Evolutionary conservation across 1,140 invertebrate species (phyloP).

Genomic region (Polypedilum pembai): DNA sequence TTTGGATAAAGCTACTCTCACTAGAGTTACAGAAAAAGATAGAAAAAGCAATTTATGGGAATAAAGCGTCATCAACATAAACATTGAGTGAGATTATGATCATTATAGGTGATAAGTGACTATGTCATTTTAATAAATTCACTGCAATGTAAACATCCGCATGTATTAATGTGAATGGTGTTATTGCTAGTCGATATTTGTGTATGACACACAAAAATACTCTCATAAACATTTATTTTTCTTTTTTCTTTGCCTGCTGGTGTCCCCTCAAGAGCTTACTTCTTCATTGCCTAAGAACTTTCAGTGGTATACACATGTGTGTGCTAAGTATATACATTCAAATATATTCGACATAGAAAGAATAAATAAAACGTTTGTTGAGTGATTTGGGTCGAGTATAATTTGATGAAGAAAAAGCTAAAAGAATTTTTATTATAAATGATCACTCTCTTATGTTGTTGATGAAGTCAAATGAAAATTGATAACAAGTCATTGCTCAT

Average conservation of each 20-base stretch:
- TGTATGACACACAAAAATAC: no score
- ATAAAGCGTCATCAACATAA: not conserved
- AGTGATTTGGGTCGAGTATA: not conserved
- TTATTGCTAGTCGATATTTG: no score
- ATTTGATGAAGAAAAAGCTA: not conserved
- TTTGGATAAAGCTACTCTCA: not conserved
- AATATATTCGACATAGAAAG: not conserved
- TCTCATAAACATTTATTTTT: no score
- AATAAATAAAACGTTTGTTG: conserved; percentile 6
- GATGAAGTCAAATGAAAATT: conserved; percentile 1
- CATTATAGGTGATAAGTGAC: conserved; percentile 3
- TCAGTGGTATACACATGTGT: not conserved
- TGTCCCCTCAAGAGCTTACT: not conserved
- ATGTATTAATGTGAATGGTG: not conserved
- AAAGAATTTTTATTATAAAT: not conserved
- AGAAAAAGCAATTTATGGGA: not conserved
- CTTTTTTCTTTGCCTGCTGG: not conserved
- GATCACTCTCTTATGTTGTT: conserved; percentile 18
- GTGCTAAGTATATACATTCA: not conserved
- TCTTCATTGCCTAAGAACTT: not conserved
- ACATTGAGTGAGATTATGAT: not conserved
- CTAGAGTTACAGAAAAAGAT: not conserved
- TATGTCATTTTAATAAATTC: conserved; percentile 8
- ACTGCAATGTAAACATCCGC: not conserved
- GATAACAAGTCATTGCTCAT: not conserved